Base-by-base conservation (phyloP, 2,797 vertebrate genomes). In the Heteromormyrus szaboi region DNA sequence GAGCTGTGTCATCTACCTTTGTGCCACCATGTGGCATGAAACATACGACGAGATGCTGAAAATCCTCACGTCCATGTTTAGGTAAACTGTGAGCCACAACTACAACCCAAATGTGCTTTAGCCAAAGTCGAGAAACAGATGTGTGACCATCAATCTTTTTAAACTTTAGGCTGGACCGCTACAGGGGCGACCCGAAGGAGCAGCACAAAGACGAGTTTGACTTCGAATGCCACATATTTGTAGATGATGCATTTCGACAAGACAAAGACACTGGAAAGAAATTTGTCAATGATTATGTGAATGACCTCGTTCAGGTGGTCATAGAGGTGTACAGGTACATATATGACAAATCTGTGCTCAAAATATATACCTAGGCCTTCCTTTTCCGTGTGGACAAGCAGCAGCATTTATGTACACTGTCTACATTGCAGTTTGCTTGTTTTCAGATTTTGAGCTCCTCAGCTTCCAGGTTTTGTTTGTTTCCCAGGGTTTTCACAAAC, bases 11-110 rank as follows among this genome's bases (percentile, higher is more conserved):
- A 95, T 97, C 91, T 97, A 97, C 89, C 95, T 97, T 1, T 97
- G 96, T 91, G 96, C 96, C 81, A 97, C 96, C 89, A 96, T 97
- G 96, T 97, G 96, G 96, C 96, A 97, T 84, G 96, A 97, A 91
- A 97, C 95, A 65, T 96, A 95, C 9, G 96, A 96, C 2, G 96
- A 97, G 92, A 97, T 97, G 96, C 93, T 96, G 46, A 96, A 96
- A 93, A 97, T 97, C 90, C 93, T 96, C 86, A 97, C 95, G 2
- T 97, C 96, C 54, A 96, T 96, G 95, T 97, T 97, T 93, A 96
- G 96, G 96, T 96, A 90, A 72, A 90, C 41, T 46, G 37, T 51
- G n/a, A 22, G 48, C 1, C 7, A 41, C 22, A 11, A 25, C 65
- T 4, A 56, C 54, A n/a, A n/a, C 54, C 29, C 2, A 62, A 62